phyloP scores from a whole-genome alignment of 2,888 invertebrate species.

The Thysanoteuthis rhombus region DNA sequence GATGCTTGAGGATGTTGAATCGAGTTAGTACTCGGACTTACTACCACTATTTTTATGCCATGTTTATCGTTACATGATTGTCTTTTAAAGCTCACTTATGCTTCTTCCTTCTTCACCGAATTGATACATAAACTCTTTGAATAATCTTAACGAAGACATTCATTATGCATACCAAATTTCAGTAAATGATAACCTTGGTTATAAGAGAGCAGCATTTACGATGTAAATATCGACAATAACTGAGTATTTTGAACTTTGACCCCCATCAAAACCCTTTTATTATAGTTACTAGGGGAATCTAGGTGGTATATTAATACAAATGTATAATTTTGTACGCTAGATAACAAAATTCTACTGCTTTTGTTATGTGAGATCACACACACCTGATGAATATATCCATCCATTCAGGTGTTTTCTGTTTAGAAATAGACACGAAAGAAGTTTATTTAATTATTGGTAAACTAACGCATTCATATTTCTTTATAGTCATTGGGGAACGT shows the following conservation, averaged over 20 bases:
- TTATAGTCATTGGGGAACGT: neutral
- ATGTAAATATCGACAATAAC: no score
- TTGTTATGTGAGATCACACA: neutral
- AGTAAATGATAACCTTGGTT: no score
- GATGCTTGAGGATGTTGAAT: neutral
- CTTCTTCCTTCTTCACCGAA: neutral
- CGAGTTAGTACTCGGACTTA: neutral
- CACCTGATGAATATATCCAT: neutral
- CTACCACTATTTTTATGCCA: neutral
- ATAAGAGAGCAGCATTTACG: no score
- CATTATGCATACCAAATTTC: no score
- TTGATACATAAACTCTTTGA: no score
- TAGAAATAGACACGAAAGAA: neutral
- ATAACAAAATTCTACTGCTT: neutral
- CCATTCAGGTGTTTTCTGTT: neutral
- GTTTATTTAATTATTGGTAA: no score
- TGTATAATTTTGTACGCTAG: no score
- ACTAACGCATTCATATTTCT: neutral
- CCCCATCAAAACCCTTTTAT: no score
- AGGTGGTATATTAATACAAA: no score
- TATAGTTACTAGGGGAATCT: no score
- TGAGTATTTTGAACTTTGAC: neutral
- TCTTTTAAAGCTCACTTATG: neutral
- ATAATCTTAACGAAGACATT: no score
- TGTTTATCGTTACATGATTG: neutral